Conservation (phyloP, 1,140 invertebrate species). For the Hycleus phaleratus region DNA sequence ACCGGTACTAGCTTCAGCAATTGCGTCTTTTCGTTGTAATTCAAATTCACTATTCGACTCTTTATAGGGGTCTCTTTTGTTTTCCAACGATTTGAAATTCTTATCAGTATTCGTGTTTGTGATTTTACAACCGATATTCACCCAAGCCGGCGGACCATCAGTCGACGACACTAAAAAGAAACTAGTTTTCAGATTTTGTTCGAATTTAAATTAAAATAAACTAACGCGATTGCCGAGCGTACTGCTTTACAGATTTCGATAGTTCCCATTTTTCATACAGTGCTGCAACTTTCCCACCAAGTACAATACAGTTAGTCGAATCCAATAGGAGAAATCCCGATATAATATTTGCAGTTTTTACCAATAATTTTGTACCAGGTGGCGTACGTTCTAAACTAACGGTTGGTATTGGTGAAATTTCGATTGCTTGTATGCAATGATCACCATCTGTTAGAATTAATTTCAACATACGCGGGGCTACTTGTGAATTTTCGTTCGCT, state of each 20-base stretch:
- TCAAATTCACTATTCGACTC: slow-evolving; percentile 77
- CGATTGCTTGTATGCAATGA: slow-evolving; percentile 65
- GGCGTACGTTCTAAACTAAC: slow-evolving; percentile 62
- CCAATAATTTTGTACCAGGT: slow-evolving; percentile 65
- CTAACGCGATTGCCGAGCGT: slow-evolving; percentile 47
- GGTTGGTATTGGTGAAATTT: slow-evolving; percentile 57
- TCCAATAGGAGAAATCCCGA: slow-evolving; percentile 63
- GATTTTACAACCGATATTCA: slow-evolving; percentile 78
- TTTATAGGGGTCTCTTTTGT: slow-evolving; percentile 47
- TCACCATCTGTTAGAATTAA: slow-evolving; percentile 79
- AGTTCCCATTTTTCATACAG: slow-evolving; percentile 87
- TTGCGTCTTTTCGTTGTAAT: slow-evolving; percentile 73
- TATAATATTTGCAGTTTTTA: slow-evolving; percentile 48
- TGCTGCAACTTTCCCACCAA: slow-evolving; percentile 74
- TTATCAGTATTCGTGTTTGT: slow-evolving; percentile 50
- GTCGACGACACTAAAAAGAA: slow-evolving; percentile 18
- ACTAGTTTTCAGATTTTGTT: not conserved
- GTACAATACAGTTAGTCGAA: slow-evolving; percentile 54
- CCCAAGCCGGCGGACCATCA: slow-evolving; percentile 54
- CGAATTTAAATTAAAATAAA: not conserved
- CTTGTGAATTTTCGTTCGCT: slow-evolving; percentile 75
- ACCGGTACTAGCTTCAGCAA: slow-evolving; percentile 73
- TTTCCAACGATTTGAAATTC: slow-evolving; percentile 61
- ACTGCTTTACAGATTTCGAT: slow-evolving; percentile 67
- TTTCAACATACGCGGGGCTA: slow-evolving; percentile 74